These are phyloP conservation scores for Enhydra lutris DNA, from an alignment of 2,113 vertebrate species.

Conservation along the genomic window DNA sequence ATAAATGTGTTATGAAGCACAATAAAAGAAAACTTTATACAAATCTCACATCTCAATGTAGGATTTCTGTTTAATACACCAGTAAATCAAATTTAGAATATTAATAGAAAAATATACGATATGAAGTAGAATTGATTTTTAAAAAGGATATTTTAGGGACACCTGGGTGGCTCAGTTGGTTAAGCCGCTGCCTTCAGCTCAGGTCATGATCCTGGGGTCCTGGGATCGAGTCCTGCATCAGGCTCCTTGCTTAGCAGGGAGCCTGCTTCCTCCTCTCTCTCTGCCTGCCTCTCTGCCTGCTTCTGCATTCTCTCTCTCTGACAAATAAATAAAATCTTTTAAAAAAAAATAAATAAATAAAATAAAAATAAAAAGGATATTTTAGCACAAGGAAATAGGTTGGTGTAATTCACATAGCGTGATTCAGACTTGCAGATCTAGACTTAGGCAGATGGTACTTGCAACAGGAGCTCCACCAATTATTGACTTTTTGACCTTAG, in stretches of 20 bases:
- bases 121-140: not conserved
- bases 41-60: not conserved
- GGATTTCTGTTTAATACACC: not conserved
- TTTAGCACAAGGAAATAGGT: not conserved
- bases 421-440: not conserved
- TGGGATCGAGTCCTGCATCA: too few species aligned
- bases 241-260: too few species aligned
- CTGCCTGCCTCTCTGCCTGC: too few species aligned
- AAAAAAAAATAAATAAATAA: too few species aligned
- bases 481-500: not conserved
- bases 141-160: not conserved
- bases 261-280: too few species aligned
- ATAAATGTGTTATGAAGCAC: not conserved
- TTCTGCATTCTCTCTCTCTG: too few species aligned
- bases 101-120: not conserved
- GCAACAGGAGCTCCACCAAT: not conserved
- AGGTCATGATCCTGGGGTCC: too few species aligned
- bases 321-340: too few species aligned
- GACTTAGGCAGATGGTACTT: not conserved
- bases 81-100: not conserved
- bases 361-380: not conserved
- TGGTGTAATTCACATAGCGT: not conserved
- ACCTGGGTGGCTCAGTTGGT: too few species aligned
- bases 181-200: too few species aligned
- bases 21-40: not conserved